Evolutionary conservation across 2,113 vertebrate genomes (phyloP).

Genomic region (Scomber japonicus): DNA sequence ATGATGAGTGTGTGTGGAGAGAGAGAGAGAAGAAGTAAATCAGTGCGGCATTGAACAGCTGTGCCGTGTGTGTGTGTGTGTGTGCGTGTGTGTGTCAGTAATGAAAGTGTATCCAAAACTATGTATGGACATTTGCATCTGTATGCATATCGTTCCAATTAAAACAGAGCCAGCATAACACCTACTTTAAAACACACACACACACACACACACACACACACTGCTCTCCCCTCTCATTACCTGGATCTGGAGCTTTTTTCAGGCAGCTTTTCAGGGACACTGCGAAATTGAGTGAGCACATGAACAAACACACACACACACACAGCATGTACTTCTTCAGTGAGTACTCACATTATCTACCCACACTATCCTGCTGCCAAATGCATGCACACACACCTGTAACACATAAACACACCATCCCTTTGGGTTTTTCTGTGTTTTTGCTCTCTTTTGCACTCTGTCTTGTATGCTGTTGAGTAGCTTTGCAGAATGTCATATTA

Average conservation of each 20-base stretch:
- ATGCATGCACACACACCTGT: constrained; percentile 5
- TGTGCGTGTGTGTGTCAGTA: neutral
- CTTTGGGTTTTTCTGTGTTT: neutral
- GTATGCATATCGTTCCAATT: constrained; percentile 1
- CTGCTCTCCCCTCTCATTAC: neutral
- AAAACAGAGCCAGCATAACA: constrained; percentile 10
- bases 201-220: constrained; percentile 7
- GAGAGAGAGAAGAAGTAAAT: constrained; percentile 30
- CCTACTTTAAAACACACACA: neutral
- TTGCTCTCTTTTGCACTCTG: neutral
- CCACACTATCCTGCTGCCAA: constrained; percentile 6
- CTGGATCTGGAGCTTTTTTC: constrained; percentile 4
- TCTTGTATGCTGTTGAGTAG: neutral
- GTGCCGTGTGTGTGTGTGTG: neutral
- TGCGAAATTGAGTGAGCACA: neutral
- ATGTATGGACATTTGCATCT: constrained; percentile 27
- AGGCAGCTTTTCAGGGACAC: constrained; percentile 15
- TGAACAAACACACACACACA: neutral
- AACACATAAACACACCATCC: neutral
- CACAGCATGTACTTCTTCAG: neutral
- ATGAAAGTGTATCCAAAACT: neutral
- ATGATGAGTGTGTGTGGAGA: constrained; percentile 8
- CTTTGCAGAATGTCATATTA: neutral
- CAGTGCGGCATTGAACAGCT: constrained; percentile 19
- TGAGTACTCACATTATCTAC: constrained; percentile 1